Evolutionary conservation across 2,888 invertebrate genomes (phyloP), one percentile per base, ranked within the genome.

Genomic region (Ennomos erosarius): DNA sequence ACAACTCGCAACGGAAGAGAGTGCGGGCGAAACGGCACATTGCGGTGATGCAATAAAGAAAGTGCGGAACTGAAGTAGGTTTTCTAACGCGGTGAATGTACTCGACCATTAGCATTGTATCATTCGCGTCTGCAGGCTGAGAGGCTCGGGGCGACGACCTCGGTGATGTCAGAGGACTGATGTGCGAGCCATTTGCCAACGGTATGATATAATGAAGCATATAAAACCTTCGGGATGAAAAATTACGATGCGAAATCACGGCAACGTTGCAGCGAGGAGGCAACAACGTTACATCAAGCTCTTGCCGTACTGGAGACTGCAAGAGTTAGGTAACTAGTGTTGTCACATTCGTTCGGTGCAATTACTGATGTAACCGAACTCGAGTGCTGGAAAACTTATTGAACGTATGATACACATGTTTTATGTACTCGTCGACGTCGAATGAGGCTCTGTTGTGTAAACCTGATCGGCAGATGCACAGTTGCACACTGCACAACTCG

Each of bases 21-120:
- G 88, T 87, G 86, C 86, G 80, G 79, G 73, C 80, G 76, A 88
- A 89, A 88, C 88, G 81, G 87, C 87, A 83, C 80, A 85, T 79
- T 74, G 77, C 73, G 66, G 85, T 91, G 90, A 90, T 88, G 90
- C 87, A 90, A 92, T 85, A 84, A 91, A 90, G 92, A 92, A 91
- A 92, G 91, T 90, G 87, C 91, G 90, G 90, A 91, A 90, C 86
- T 87, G 84, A 87, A 85, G 88, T 88, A 87, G 86, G 84, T 90
- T 90, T 89, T 89, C 88, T 89, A 89, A 80, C 82, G 87, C 88
- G 90, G 90, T 90, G 90, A 91, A 91, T 78, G 91, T 89, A 89
- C 90, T 86, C 79, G 78, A 77, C 84, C 79, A 88, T 88, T 89
- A 86, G 85, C 82, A 80, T 84, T 84, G 82, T 88, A 88, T 88